These are phyloP conservation scores for Brachyptera putata DNA, from an alignment of 2,888 invertebrate species.

Conservation along the genomic window DNA sequence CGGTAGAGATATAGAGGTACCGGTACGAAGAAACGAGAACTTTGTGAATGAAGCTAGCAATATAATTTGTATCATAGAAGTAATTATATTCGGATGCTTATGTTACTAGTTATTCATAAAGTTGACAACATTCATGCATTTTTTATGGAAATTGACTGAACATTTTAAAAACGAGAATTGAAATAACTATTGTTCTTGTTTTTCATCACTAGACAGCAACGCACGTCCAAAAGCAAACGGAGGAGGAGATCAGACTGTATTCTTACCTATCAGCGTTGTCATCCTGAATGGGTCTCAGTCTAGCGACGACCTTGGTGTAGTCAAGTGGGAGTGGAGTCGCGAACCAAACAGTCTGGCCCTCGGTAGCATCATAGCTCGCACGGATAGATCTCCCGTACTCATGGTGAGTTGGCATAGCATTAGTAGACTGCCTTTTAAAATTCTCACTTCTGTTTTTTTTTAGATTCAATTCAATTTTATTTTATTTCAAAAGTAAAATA, in stretches of 20 bases:
- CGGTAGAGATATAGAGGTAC: no score
- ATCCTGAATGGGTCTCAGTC: conserved; percentile 81
- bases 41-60: no score
- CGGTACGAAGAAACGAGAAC: no score
- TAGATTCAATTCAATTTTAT: no score
- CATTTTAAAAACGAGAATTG: no score
- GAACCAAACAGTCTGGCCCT: conserved; percentile 74
- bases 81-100: no score
- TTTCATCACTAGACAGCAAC: conserved; percentile 66
- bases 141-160: no score
- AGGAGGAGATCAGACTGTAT: conserved; percentile 76
- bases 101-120: no score
- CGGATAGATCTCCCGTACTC: conserved; percentile 72
- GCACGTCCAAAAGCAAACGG: conserved; percentile 84
- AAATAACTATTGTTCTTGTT: not conserved
- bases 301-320: conserved; percentile 80
- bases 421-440: not conserved
- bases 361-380: conserved; percentile 71
- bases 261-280: conserved; percentile 70
- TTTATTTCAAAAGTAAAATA: no score
- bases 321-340: conserved; percentile 78
- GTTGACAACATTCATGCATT: no score
- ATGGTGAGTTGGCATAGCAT: conserved; percentile 52
- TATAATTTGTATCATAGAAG: no score
- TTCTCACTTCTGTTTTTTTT: no score